Conservation (phyloP, 2,888 invertebrate genomes). For the Carterocephalus palaemon region DNA sequence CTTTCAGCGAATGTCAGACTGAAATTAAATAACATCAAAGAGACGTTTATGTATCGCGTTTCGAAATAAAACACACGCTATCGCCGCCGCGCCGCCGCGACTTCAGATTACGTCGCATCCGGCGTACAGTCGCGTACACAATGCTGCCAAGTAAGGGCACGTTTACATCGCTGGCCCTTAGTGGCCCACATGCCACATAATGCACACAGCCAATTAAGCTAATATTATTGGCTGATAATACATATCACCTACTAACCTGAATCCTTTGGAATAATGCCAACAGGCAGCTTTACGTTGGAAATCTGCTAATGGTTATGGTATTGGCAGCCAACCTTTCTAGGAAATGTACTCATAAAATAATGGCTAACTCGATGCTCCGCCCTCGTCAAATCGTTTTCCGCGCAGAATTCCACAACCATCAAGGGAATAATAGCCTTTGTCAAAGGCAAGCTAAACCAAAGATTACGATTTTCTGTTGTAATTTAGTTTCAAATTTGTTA, state of each 20-base stretch:
- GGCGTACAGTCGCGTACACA: constrained; percentile 29
- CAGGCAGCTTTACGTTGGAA: no score
- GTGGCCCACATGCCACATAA: not conserved
- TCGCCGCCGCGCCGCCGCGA: constrained; percentile 28
- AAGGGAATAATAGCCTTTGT: no score
- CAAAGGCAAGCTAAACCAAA: no score
- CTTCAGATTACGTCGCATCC: constrained; percentile 52
- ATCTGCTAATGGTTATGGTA: not conserved
- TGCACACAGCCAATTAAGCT: no score
- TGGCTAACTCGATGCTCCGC: no score
- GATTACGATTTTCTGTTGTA: no score
- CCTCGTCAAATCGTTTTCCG: no score
- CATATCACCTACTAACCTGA: constrained; percentile 11
- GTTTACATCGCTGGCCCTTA: not conserved
- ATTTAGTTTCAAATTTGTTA: no score
- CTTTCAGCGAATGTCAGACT: constrained; percentile 50
- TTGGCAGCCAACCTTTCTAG: not conserved
- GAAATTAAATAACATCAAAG: constrained; percentile 58
- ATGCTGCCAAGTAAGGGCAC: constrained; percentile 14
- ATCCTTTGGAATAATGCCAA: constrained; percentile 17
- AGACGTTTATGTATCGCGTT: constrained; percentile 51
- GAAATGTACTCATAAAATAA: no score
- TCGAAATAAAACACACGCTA: constrained; percentile 48
- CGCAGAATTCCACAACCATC: no score
- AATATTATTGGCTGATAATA: constrained; percentile 6